Evolutionary conservation across 2,113 vertebrate species (phyloP).

Genomic region (Otocyon megalotis): DNA sequence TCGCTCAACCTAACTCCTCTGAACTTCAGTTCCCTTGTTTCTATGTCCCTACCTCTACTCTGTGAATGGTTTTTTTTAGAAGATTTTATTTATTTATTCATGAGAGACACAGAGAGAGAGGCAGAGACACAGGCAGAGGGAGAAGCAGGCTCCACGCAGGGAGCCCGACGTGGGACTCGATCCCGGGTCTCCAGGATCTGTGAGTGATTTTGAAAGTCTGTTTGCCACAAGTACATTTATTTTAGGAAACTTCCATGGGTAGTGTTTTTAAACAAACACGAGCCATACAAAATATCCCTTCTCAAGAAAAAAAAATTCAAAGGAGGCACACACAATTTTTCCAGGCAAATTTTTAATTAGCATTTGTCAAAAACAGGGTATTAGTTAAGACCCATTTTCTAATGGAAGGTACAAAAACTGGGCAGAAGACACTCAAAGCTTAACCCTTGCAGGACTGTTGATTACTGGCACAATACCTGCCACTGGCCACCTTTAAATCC

Average conservation of each 20-base stretch:
- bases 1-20: neutral
- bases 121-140: too few species aligned
- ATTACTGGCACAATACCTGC: neutral
- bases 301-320: neutral
- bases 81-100: too few species aligned
- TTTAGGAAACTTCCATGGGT: neutral
- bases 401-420: conserved; percentile 6
- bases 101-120: too few species aligned
- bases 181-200: neutral
- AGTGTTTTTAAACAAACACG: conserved; percentile 27
- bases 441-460: neutral
- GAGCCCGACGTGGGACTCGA: too few species aligned
- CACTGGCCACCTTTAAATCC: conserved; percentile 35
- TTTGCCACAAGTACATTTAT: neutral
- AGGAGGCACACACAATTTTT: neutral
- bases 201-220: neutral
- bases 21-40: neutral
- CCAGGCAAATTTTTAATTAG: neutral
- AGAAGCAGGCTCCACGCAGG: too few species aligned
- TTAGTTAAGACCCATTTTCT: conserved; percentile 44
- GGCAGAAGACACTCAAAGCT: conserved; percentile 12
- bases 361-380: conserved; percentile 9
- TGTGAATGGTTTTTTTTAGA: neutral
- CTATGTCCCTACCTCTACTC: neutral
- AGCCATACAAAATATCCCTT: neutral